Base-by-base conservation (phyloP, 2,113 vertebrate species). In the Accipiter cooperii region DNA sequence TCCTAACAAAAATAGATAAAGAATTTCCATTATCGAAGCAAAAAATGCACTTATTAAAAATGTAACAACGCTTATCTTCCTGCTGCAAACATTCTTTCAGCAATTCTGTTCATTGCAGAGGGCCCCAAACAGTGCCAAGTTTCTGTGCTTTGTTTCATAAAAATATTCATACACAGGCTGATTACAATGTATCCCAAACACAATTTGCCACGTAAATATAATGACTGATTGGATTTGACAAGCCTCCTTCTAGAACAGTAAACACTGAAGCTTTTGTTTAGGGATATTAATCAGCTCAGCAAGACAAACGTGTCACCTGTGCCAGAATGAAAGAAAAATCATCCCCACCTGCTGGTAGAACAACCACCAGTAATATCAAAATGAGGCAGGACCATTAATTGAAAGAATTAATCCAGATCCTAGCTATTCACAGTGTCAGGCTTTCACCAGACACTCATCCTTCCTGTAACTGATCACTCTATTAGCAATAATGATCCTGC, bases 221-320 rank as follows among this genome's bases (percentile, higher is more conserved):
- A 88, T 34, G 65, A 96, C 60, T 78, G 86, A 83, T 93, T 94
- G 78, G 65, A 91, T 89, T 88, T 96, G 87, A 96, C 84, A 91
- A 84, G 75, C 36, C 80, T 94, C 82, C 33, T 94, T 84, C 88
- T 90, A 92, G 73, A 90, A 71, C 28, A 77, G 88, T 86, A 92
- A 95, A 91, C 85, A 94, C 64, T n/a, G 68, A 87, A 90, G 86
- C 86, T 70, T 86, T 94, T 92, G 60, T 87, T 96, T 87, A 84
- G 75, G 34, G 44, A 47, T 86, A 90, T 93, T 90, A 89, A 96
- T 94, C 86, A 94, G 69, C 54, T 88, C 57, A 61, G 64, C 57
- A 88, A 86, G 84, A 34, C 75, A 88, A 74, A 63, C 0, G 0
- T 52, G 77, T 81, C 86, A 93, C 91, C 92, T 95, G 84, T 51